Evolutionary conservation across 2,797 vertebrate genomes (phyloP).

Genomic region (Taenioides sp.): DNA sequence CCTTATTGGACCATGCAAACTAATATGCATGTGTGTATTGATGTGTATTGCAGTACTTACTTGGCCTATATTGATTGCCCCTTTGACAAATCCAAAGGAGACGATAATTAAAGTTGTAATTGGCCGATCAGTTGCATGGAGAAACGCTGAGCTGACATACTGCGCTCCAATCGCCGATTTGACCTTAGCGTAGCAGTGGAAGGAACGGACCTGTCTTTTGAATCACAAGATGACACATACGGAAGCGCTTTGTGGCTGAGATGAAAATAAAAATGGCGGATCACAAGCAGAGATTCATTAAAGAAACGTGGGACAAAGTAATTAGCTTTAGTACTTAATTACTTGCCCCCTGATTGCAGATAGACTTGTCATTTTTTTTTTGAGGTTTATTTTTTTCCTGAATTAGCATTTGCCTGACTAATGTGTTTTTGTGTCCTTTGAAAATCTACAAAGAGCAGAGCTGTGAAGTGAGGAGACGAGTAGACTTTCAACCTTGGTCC

Average conservation of each 20-base stretch:
- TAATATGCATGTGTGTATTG: slow-evolving; percentile 7
- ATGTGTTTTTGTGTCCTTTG: slow-evolving; percentile 2
- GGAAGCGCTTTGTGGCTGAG: slow-evolving; percentile 21
- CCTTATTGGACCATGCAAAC: slow-evolving; percentile 23
- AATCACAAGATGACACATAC: slow-evolving; percentile 11
- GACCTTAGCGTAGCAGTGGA: slow-evolving; percentile 24
- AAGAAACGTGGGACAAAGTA: slow-evolving; percentile 18
- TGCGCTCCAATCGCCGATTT: slow-evolving; percentile 5
- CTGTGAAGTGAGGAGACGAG: slow-evolving; percentile 6
- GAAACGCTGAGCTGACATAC: slow-evolving; percentile 60
- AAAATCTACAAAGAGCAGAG: slow-evolving; percentile 5
- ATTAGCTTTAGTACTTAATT: slow-evolving; percentile 26
- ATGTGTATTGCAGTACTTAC: slow-evolving; percentile 25
- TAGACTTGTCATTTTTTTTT: slow-evolving; percentile 4
- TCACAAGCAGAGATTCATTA: slow-evolving; percentile 32
- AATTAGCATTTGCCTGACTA: neutral
- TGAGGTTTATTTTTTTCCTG: slow-evolving; percentile 1
- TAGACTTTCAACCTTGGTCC: slow-evolving; percentile 6
- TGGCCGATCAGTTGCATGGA: slow-evolving; percentile 53
- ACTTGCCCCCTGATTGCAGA: slow-evolving; percentile 2
- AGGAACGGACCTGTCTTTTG: slow-evolving; percentile 30
- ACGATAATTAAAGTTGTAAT: slow-evolving; percentile 68
- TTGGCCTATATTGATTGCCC: slow-evolving; percentile 54
- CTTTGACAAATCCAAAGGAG: slow-evolving; percentile 56
- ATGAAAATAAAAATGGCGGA: slow-evolving; percentile 13